These are phyloP conservation scores for Pituophis catenifer DNA, from an alignment of 2,113 vertebrate species.

Conservation along the genomic window DNA sequence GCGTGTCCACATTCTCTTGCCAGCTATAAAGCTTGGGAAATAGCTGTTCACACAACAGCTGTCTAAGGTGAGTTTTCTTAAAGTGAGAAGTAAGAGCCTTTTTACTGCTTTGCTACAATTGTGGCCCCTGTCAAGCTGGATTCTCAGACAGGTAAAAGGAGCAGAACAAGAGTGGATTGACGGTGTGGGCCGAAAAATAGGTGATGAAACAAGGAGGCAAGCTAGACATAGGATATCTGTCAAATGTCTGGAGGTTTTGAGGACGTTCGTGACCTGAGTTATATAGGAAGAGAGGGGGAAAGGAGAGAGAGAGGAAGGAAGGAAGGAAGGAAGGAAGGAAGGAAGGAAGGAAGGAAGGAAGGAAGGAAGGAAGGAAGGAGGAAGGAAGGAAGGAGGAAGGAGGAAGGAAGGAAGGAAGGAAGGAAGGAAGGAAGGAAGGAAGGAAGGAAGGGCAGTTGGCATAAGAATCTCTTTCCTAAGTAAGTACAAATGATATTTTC, in stretches of 20 bases:
- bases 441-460: not conserved
- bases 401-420: not conserved
- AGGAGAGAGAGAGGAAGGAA: not conserved
- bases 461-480: not conserved
- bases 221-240: no score
- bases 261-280: not conserved
- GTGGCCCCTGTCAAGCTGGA: not conserved
- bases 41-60: not conserved
- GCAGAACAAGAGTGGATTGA: not conserved
- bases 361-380: no score
- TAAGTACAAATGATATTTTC: not conserved
- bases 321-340: not conserved
- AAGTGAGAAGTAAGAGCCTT: not conserved
- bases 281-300: not conserved
- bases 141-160: not conserved
- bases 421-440: no score
- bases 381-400: not conserved
- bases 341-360: not conserved
- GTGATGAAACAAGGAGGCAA: not conserved
- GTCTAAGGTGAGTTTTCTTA: not conserved
- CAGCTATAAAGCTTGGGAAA: slow-evolving; percentile 19
- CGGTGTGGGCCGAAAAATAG: not conserved
- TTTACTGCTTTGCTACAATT: not conserved
- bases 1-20: slow-evolving; percentile 4
- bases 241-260: no score